Evolutionary conservation across 2,113 vertebrate genomes (phyloP), one percentile per base, ranked within the genome.

Genomic region (Myxocyprinus asiaticus): DNA sequence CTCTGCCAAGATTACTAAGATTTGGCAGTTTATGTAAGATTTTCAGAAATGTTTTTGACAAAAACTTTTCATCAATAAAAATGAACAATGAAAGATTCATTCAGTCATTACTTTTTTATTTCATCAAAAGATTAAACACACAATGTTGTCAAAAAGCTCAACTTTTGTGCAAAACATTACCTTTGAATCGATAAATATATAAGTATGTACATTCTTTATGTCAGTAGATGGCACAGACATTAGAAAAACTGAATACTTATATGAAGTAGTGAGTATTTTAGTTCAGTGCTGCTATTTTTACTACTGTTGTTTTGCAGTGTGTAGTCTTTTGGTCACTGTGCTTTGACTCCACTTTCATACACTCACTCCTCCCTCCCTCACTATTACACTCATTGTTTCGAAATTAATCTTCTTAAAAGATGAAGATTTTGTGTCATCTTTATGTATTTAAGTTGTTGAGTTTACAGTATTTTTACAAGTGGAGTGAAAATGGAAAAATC

Each of bases 141-240:
- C 61, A 6, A 59, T 9, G 6, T 33, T 55, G 14, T 47, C 0
- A 12, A 15, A 72, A 66, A 48, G 12, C n/a, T 11, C 11, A 48
- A 66, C 3, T 3, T 66, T 80, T 68, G 33, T 43, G 51, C 64
- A 73, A 61, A 10, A 78, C 17, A 69, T 77, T 14, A 50, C 63
- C 6, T 72, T 76, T 3, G 9, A 4, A 6, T 9, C 9, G 7
- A 75, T 70, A 58, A 47, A 81, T 56, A 12, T 53, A 1, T 68
- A 64, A 8, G 12, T 70, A 63, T 58, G 15, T 70, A 76, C 76
- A 84, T 66, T 81, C 44, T 47, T 65, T 59, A 58, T 42, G 66
- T 70, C 78, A 71, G 62, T 33, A 59, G 48, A n/a, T 70, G 50
- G 59, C 44, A 68, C 45, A 9, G 69, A 72, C 55, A 44, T 59